phyloP scores from a whole-genome alignment of 2,888 invertebrate species.

The Ornithoptera priamus region DNA sequence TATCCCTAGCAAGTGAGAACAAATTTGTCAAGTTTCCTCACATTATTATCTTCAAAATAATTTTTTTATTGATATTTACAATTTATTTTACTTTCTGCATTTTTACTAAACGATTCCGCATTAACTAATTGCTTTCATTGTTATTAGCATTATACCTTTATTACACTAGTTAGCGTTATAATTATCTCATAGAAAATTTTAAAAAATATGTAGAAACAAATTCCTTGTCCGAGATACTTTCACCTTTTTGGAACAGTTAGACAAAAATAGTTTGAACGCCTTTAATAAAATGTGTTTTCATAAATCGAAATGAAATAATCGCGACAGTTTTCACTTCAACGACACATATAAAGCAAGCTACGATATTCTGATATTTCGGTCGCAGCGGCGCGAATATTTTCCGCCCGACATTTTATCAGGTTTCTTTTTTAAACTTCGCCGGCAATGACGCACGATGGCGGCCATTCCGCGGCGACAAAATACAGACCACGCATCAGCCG shows the following conservation, averaged over 20 bases:
- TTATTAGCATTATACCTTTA: conserved; percentile 33
- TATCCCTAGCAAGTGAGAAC: neutral
- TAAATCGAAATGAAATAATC: neutral
- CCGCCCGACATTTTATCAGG: conserved; percentile 53
- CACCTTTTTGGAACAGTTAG: neutral
- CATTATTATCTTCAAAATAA: neutral
- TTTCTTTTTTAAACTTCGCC: conserved; percentile 52
- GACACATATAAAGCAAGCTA: conserved; percentile 22
- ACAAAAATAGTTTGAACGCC: too few species aligned
- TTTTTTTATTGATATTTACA: conserved; percentile 4
- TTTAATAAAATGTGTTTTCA: too few species aligned
- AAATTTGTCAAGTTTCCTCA: neutral
- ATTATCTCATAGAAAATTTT: neutral
- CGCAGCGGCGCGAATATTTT: conserved; percentile 52
- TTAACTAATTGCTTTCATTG: conserved; percentile 17
- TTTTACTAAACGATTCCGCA: conserved; percentile 1
- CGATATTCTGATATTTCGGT: conserved; percentile 63
- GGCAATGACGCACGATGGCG: conserved; percentile 73
- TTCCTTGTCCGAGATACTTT: neutral
- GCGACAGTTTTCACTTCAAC: neutral
- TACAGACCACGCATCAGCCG: conserved; percentile 46
- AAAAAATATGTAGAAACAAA: neutral
- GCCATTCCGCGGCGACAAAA: conserved; percentile 53
- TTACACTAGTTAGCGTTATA: neutral
- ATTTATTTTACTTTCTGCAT: conserved; percentile 3